phyloP scores from a whole-genome alignment of 2,113 vertebrate genomes.

The Theristicus caerulescens region DNA sequence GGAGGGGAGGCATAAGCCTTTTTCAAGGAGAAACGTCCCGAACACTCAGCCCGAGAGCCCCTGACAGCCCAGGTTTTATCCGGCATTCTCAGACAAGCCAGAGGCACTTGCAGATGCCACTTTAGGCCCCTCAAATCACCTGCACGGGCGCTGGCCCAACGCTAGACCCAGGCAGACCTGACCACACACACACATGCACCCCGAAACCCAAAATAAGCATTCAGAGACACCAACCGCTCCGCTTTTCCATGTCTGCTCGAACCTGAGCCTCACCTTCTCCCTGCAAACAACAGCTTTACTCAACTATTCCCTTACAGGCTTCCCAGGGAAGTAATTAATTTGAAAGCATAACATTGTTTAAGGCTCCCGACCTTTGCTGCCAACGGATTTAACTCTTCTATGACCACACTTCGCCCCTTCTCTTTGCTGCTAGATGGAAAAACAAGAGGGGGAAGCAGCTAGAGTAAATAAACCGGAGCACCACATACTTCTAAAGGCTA shows the following conservation, averaged over 20 bases:
- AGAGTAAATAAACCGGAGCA: accelerated
- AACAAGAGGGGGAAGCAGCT: not conserved
- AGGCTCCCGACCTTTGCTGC: not conserved
- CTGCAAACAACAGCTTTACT: not conserved
- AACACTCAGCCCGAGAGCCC: accelerated
- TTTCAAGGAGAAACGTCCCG: accelerated
- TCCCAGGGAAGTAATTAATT: not conserved
- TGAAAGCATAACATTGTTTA: not conserved
- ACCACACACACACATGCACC: accelerated
- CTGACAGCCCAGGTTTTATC: not conserved
- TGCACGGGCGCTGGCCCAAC: accelerated
- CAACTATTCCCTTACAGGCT: not conserved
- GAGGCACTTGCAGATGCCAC: not conserved
- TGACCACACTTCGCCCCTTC: not conserved
- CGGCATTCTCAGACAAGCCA: not conserved
- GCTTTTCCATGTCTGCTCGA: not conserved
- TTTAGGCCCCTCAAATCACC: not conserved
- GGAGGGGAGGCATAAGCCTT: not conserved
- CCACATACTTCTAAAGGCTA: not conserved
- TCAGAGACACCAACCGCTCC: not conserved
- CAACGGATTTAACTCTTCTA: not conserved
- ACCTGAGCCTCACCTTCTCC: not conserved
- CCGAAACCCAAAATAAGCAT: accelerated
- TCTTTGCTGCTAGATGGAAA: not conserved
- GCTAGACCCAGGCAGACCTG: accelerated